Evolutionary conservation across 2,113 vertebrate genomes (phyloP).

Genomic region (Callospermophilus lateralis): DNA sequence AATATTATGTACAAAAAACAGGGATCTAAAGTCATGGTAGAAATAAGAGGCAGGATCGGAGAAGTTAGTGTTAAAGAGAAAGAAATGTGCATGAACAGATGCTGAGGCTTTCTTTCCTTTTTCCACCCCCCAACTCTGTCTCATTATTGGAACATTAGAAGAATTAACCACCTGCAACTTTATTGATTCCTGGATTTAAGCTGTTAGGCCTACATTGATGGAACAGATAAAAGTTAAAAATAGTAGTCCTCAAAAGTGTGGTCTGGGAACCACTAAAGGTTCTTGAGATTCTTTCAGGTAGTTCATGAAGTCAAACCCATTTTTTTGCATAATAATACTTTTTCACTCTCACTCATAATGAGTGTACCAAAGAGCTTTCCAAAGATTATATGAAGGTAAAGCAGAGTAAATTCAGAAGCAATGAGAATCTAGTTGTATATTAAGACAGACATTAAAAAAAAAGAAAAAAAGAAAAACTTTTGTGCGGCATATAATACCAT

Average conservation of each 20-base stretch:
- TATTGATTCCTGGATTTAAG: constrained; percentile 3
- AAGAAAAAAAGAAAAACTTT: too few species aligned
- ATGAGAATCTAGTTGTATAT: constrained; percentile 29
- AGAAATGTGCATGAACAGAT: constrained; percentile 28
- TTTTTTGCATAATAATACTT: constrained; percentile 24
- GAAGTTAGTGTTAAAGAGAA: background rate
- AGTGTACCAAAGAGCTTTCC: background rate
- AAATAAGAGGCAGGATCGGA: constrained; percentile 32
- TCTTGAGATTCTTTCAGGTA: background rate
- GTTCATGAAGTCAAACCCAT: constrained; percentile 8
- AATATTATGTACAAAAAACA: constrained; percentile 11
- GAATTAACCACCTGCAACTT: background rate
- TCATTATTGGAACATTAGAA: constrained; percentile 42
- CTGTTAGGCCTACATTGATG: background rate
- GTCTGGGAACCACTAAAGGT: background rate
- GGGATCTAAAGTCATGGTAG: background rate
- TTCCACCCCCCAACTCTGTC: background rate
- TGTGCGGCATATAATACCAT: too few species aligned
- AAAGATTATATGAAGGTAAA: background rate
- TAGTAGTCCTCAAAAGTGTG: background rate
- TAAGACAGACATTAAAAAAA: background rate
- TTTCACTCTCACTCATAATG: constrained; percentile 5
- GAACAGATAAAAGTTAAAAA: constrained; percentile 29
- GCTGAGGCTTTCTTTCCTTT: background rate
- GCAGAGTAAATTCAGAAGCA: constrained; percentile 1